These are phyloP conservation scores for Sebastes hubbsi DNA, from an alignment of 2,797 vertebrate genomes.

Conservation along the genomic window DNA sequence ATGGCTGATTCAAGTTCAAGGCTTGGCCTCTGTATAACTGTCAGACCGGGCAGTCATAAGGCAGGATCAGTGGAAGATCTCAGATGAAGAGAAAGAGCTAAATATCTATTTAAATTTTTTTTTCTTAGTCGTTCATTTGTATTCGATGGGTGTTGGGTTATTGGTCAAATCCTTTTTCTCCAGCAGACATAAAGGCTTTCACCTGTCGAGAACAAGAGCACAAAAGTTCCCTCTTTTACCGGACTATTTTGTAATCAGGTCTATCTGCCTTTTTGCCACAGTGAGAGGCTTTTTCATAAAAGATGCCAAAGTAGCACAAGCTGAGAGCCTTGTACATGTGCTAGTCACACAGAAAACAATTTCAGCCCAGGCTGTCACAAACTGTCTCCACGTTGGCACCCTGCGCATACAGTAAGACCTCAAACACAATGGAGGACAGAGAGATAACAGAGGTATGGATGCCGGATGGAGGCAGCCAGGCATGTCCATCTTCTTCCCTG, in stretches of 20 bases:
- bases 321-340: neutral
- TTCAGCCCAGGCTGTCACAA: constrained; percentile 9
- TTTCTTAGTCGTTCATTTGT: constrained; percentile 26
- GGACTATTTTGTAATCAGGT: neutral
- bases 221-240: neutral
- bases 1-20: constrained; percentile 82
- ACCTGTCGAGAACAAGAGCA: constrained; percentile 3
- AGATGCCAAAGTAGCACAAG: neutral
- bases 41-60: constrained; percentile 66
- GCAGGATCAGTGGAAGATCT: constrained; percentile 45
- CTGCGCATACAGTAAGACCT: constrained; percentile 18
- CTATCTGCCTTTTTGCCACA: neutral
- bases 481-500: constrained; percentile 39
- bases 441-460: constrained; percentile 19
- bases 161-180: constrained; percentile 30
- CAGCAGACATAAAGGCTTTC: neutral
- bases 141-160: constrained; percentile 39
- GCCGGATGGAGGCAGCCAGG: constrained; percentile 46
- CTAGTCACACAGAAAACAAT: neutral
- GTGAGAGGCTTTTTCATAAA: constrained; percentile 2
- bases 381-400: neutral
- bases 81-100: constrained; percentile 36
- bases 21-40: constrained; percentile 75
- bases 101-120: constrained; percentile 3
- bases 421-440: constrained; percentile 49